Evolutionary conservation across 30 jellyfish, hydroid and myxozoan genomes (phyloP), one percentile per base, ranked within the genome.

Genomic region (Chironex yamaguchii): DNA sequence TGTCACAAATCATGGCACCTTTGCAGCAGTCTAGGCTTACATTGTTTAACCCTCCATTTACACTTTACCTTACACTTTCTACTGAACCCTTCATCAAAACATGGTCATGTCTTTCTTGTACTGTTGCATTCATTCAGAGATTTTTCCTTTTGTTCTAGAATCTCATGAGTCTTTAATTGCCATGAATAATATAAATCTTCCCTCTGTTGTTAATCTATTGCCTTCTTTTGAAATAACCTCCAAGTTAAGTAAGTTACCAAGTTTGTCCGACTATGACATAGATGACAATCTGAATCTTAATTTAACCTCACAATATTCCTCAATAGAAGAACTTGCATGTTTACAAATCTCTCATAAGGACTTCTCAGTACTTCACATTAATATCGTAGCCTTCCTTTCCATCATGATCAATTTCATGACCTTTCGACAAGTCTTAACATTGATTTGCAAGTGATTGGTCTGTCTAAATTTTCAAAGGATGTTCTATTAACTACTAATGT

Each of bases 241-340:
- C 23, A 0, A 24, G 32, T 54, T 74, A 1, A 74, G 75, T 49
- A 74, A 74, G 75, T 58, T 74, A 0, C 87, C 87, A 28, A 74
- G 52, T 28, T 3, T 74, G 32, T 74, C 87, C 4, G 87, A 74
- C 6, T 74, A 49, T 74, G 87, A 74, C 17, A 74, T 75, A 36
- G 87, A 74, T 74, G 87, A 74, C 23, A 74, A 74, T 29, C 29
- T 74, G 29, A 74, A 74, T 32, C 78, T 42, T 2, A 74, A 74
- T 50, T 49, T 74, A 26, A 74, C 35, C 76, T 74, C 76, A 3
- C 87, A 36, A 58, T 49, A 74, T 74, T 1, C 1, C 29, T 1
- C 87, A 22, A 75, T 74, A 28, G 52, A 74, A 74, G 87, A 74
- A 32, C 3, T 69, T 69, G 82, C 82, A 28, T 1, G 68, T 4